Base-by-base conservation (phyloP, 2,888 invertebrate species). In the Nomada flava region DNA sequence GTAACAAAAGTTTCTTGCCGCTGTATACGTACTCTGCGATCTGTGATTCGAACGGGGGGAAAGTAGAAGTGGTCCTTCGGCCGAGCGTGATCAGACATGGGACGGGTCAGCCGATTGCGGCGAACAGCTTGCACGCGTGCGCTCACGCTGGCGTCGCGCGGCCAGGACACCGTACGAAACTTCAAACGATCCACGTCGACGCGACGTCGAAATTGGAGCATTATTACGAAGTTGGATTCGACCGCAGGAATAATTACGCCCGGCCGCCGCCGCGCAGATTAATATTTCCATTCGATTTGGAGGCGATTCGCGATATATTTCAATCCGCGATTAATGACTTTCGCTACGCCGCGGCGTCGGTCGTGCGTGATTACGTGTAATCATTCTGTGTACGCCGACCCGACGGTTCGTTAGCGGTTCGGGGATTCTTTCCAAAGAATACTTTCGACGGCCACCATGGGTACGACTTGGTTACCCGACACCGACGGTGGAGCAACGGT, bases 251-350 rank as follows among this genome's bases (percentile, higher is more conserved):
- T 91, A 92, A 91, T 91, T 85, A 84, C 84, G 81, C 85, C 82
- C 80, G 84, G 83, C 79, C 82, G 88, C 87, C 90, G 85, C 86
- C 86, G 85, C 86, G 77, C 86, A 86, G 88, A 91, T 91, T 91
- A 85, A 91, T 91, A 91, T 91, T 91, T 91, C 90, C 90, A 91
- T 91, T 90, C 89, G 90, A 91, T 92, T 91, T 90, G 82, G 86
- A 84, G 79, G 83, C 78, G 72, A 73, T 68, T 72, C 77, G 60
- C 75, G 72, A 78, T 78, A 81, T 78, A 84, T 77, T 84, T 83
- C 84, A 71, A 84, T 84, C 65, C 76, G 23, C 81, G 81, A 82
- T 85, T 84, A 85, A 85, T 85, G 83, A 84, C 82, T 75, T 60
- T 78, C 65, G 73, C 82, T 64, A 15, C 55, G 44, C 59, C 36